phyloP scores from a whole-genome alignment of 2,113 vertebrate genomes.

The Gavia stellata region DNA sequence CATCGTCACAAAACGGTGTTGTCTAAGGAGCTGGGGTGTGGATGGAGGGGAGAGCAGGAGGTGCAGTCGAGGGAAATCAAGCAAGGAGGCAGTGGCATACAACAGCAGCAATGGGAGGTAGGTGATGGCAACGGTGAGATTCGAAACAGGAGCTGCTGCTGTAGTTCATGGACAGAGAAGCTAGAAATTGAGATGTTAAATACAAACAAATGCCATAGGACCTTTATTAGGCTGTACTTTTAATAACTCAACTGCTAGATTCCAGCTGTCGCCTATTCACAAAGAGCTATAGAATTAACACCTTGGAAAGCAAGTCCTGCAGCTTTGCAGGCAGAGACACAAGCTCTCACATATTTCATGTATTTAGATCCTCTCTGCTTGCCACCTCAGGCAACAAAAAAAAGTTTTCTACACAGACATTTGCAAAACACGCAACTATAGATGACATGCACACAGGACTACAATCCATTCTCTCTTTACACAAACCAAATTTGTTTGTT shows the following conservation, averaged over 20 bases:
- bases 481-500: not conserved
- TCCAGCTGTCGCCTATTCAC: not conserved
- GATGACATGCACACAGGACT: not conserved
- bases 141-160: not conserved
- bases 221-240: not conserved
- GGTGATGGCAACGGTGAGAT: not conserved
- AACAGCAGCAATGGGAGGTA: not conserved
- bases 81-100: not conserved
- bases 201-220: not conserved
- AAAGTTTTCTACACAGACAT: not conserved
- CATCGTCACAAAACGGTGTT: not conserved
- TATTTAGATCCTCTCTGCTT: not conserved
- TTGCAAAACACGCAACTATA: not conserved
- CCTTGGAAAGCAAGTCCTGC: not conserved
- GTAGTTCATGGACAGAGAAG: not conserved
- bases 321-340: not conserved
- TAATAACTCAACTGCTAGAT: not conserved
- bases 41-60: not conserved
- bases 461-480: not conserved
- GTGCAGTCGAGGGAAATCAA: not conserved
- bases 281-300: constrained; percentile 1
- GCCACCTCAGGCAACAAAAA: not conserved
- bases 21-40: not conserved
- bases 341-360: not conserved
- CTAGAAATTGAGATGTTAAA: not conserved